Base-by-base conservation (phyloP, 2,113 vertebrate species). In the Xiphias gladius region DNA sequence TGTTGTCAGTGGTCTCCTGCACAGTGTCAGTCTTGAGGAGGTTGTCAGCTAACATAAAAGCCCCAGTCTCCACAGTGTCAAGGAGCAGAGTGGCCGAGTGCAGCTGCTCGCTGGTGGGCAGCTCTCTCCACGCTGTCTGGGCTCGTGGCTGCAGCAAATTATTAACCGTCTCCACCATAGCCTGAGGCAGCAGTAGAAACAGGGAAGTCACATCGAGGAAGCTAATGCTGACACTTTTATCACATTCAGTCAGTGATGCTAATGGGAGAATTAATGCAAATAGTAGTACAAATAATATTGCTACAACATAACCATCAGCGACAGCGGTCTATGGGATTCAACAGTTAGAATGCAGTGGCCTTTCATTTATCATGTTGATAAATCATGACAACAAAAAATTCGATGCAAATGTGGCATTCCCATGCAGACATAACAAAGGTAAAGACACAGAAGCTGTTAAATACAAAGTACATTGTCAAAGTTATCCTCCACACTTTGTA, bases 151-250 rank as follows among this genome's bases (percentile, higher is more conserved):
- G 97, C 67, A 99, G 96, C 68, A 99, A 95, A 94, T 99, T 99
- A 93, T 99, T 99, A 91, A 99, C 98, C 0, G 97, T 99, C 93
- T 98, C 97, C 67, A 99, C 98, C 97, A 99, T 99, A 7, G 98
- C 98, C 98, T 99, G 91, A 20, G 50, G 76, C 81, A 80, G 81
- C 83, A 82, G 77, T 13, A 75, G 39, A 92, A 66, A 90, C 79
- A 87, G 16, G 20, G 64, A 59, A 55, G 88, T 88, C 80, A 90
- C 54, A 59, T 10, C 20, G 77, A 79, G 46, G 89, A 81, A 84
- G 72, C 12, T 12, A 22, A 54, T 10, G 20, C 70, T 46, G 46
- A 76, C 46, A 52, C 55, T 58, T 77, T 39, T n/a, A 77, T 73
- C 35, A 54, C 52, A 73, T 62, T 61, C 22, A 80, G 72, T 82